Base-by-base conservation (phyloP, 30 jellyfish, hydroid and myxozoan species). In the Catostylus mosaicus region DNA sequence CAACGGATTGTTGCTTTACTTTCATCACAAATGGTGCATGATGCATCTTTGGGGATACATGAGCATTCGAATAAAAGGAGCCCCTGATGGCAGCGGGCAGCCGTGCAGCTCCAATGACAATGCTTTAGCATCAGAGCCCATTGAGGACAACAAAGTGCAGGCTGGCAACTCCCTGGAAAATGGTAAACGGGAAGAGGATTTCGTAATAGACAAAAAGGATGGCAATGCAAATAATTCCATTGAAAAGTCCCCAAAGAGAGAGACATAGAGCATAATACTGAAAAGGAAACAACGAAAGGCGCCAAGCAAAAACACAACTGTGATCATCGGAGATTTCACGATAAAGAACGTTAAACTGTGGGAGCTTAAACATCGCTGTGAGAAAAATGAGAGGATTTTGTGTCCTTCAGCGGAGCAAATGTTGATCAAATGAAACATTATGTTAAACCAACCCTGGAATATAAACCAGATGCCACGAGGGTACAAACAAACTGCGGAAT, bases 381-480 rank as follows among this genome's bases (percentile, higher is more conserved):
- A 61, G 7, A 61, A 46, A 19, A 46, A 46, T 46, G 40, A 61
- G 74, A 61, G 74, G 43, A 61, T 61, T 19, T 61, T 7, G 30
- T 20, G 74, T 61, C 74, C 2, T n/a, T 61, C 74, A 61, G 74
- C 47, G 74, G 74, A 61, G 74, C 47, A 61, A 61, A 61, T 22
- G 74, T 6, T 6, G 74, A n/a, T n/a, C n/a, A n/a, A n/a, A n/a
- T n/a, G n/a, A n/a, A 51, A 0, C 66, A 1, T 0, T 51, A 1
- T 51, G 66, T 51, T 3, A 2, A 51, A 51, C 66, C 66, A 51
- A 51, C 10, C 66, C 10, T 51, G 3, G 66, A 51, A 51, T 26
- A 51, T 51, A 51, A 51, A 12, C 66, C 66, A 51, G 66, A 51
- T 51, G 66, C 66, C 66, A 51, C 24, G 20, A 51, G 20, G 20